Evolutionary conservation across 2,113 vertebrate species (phyloP), one percentile per base, ranked within the genome.

Genomic region (Pogonocichla stellata): DNA sequence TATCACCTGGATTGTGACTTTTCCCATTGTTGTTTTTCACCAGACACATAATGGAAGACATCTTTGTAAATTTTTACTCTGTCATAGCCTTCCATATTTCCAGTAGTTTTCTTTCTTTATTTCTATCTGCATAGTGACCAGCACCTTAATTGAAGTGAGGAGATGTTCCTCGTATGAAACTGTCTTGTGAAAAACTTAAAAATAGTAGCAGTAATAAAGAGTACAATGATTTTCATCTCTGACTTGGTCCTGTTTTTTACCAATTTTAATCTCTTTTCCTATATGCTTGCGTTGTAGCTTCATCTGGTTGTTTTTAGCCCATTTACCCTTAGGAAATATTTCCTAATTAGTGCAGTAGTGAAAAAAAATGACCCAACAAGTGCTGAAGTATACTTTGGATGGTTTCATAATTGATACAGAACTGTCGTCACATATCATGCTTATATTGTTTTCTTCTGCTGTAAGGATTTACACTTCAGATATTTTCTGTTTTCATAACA

Each of bases 391-490:
- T 42, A 90, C 51, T 88, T 73, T 88, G 64, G 50, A 86, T 66
- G 20, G 33, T 73, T 92, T 92, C 36, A 83, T 83, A 83, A 90
- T 73, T 90, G 60, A 86, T 83, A 78, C 23, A 90, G 75, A 90
- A 40, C 80, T 78, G 75, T 88, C 67, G 34, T 65, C 62, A 77
- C 54, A 80, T 34, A 77, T 90, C 82, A 88, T 51, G 33, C 8
- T 77, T 45, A 58, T 88, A 82, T 69, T 88, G 67, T 94, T 93
- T 88, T 88, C 38, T 74, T 71, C 82, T 77, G 54, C 67, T 83
- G 47, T 62, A 92, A 88, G 54, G 48, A 74, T 92, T 95, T 93
- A 78, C 80, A 86, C 88, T 92, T 88, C 82, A 92, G 82, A 58
- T 92, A 82, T 13, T 86, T 95, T 86, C 40, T 56, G 47, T 67